These are phyloP conservation scores for Nomada lathburiana DNA, from an alignment of 2,888 invertebrate genomes.

Conservation along the genomic window DNA sequence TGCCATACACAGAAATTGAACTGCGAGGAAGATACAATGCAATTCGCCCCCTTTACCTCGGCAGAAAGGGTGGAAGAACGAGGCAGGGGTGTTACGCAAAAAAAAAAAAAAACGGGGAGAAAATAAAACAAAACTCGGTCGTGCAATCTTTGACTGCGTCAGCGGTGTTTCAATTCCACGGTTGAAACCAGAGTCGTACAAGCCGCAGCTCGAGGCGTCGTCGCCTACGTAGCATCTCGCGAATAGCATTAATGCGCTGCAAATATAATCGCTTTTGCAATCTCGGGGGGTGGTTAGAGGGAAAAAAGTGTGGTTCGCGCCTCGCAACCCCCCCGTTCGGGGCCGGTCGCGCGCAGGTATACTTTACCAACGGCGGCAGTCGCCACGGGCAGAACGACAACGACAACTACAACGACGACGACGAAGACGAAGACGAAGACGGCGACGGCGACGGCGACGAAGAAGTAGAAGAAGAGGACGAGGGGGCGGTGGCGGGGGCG, in stretches of 20 bases:
- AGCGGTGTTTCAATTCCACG: slow-evolving; percentile 42
- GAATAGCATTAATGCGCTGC: slow-evolving; percentile 79
- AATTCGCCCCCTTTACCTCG: neutral
- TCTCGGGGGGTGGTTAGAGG: slow-evolving; percentile 55
- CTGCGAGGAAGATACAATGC: neutral
- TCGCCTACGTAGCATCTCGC: slow-evolving; percentile 62
- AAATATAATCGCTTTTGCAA: slow-evolving; percentile 78
- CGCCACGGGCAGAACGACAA: slow-evolving; percentile 41
- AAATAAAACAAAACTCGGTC: slow-evolving; percentile 1
- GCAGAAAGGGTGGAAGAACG: too few species aligned
- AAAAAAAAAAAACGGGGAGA: too few species aligned
- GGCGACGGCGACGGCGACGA: slow-evolving; percentile 36
- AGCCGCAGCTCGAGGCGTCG: slow-evolving; percentile 57
- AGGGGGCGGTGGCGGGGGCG: slow-evolving; percentile 43
- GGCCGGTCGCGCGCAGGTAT: slow-evolving; percentile 66
- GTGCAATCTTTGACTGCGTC: slow-evolving; percentile 1
- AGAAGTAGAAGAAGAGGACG: slow-evolving; percentile 16
- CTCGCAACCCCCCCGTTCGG: slow-evolving; percentile 62
- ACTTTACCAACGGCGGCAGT: slow-evolving; percentile 57
- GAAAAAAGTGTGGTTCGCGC: slow-evolving; percentile 65
- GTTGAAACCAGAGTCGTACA: slow-evolving; percentile 46
- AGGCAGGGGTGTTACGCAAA: too few species aligned
- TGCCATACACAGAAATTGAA: neutral
- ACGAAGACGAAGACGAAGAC: slow-evolving; percentile 35
- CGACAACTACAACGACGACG: slow-evolving; percentile 17